Conservation (phyloP, 2,797 vertebrate genomes). For the Propithecus perrieri region DNA sequence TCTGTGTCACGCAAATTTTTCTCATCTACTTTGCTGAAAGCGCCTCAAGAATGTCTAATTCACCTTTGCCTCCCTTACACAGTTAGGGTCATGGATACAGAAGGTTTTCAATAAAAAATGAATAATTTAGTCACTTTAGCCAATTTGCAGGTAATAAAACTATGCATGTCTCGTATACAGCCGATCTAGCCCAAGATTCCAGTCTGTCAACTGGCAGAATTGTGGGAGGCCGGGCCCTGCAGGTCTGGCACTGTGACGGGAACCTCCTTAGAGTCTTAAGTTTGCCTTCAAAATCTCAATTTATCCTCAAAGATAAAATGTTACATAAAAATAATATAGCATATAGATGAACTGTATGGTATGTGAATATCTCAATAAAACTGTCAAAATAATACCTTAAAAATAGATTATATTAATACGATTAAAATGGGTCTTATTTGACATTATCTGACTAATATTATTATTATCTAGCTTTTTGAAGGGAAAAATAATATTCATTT, state of each 20-base stretch:
- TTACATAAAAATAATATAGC: neutral
- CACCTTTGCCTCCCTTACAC: neutral
- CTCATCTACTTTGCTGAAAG: neutral
- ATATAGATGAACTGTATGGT: neutral
- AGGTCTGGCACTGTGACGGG: neutral
- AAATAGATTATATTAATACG: neutral
- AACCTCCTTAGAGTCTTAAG: neutral
- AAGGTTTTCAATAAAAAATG: neutral
- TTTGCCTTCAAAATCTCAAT: neutral
- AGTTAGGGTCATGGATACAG: neutral
- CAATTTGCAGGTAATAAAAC: neutral
- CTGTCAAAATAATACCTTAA: neutral
- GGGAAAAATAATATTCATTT: neutral
- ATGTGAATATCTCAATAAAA: neutral
- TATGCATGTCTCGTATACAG: neutral
- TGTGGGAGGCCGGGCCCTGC: neutral
- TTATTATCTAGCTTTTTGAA: neutral
- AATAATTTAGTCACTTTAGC: neutral
- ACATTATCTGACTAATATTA: neutral
- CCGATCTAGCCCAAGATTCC: neutral
- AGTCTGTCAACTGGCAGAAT: neutral
- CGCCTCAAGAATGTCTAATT: neutral
- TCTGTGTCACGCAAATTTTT: neutral
- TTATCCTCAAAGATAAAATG: neutral
- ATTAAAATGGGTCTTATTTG: neutral